Conservation (phyloP, 2,888 invertebrate genomes). For the Tholera decimalis region DNA sequence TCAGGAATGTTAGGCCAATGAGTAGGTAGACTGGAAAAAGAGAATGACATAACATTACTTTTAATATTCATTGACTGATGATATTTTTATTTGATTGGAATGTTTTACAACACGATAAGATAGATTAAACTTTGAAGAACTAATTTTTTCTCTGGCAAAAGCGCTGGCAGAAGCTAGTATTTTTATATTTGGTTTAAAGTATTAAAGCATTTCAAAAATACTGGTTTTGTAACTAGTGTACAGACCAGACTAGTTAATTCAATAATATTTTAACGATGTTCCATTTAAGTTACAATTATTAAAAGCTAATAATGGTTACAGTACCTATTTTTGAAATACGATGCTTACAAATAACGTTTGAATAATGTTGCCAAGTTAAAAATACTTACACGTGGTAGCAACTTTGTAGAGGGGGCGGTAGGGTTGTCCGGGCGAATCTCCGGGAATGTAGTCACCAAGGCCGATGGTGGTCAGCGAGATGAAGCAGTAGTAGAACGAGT, state of each 20-base stretch:
- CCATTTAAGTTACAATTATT: background rate
- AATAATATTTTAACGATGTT: constrained; percentile 18
- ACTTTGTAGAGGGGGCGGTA: constrained; percentile 96
- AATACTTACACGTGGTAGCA: constrained; percentile 93
- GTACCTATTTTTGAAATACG: background rate
- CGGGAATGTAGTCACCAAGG: constrained; percentile 97
- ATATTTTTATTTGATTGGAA: too few species aligned
- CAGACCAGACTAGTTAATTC: too few species aligned
- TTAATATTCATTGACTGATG: background rate
- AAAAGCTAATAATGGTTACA: background rate
- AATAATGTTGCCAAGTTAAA: constrained; percentile 10
- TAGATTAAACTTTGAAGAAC: too few species aligned
- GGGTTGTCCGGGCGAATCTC: constrained; percentile 94
- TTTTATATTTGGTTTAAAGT: too few species aligned
- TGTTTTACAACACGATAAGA: too few species aligned
- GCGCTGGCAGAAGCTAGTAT: too few species aligned
- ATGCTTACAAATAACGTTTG: background rate
- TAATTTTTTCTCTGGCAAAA: too few species aligned
- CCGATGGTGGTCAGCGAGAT: constrained; percentile 97
- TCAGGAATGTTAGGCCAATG: constrained; percentile 95
- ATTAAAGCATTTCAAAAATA: too few species aligned
- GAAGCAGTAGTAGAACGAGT: constrained; percentile 97
- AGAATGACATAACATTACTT: background rate
- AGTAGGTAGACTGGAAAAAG: constrained; percentile 94
- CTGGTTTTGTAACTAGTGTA: too few species aligned